phyloP scores from a whole-genome alignment of 2,113 vertebrate genomes.

The Genyomyrus donnyi region DNA sequence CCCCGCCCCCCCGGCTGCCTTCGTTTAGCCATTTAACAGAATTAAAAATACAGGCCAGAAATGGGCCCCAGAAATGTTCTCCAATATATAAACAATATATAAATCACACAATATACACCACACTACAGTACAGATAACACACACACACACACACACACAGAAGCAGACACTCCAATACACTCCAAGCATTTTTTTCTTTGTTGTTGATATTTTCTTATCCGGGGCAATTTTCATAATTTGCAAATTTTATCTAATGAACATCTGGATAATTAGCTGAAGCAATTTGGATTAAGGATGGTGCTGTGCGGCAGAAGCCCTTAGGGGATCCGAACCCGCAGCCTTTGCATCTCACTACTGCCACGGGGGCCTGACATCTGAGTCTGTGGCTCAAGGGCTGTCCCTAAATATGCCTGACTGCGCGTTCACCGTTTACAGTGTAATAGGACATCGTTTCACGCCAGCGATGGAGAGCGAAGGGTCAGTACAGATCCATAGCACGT shows the following conservation, averaged over 20 bases:
- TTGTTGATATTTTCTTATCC: slow-evolving; percentile 1
- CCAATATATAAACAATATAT: background rate
- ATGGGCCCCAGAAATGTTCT: background rate
- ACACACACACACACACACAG: background rate
- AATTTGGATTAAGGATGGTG: slow-evolving; percentile 1
- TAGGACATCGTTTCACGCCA: background rate
- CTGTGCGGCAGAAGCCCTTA: background rate
- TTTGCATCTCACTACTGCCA: background rate
- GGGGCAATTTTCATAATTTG: background rate
- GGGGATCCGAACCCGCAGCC: background rate
- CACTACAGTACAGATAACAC: background rate
- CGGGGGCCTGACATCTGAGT: background rate
- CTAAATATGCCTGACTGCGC: background rate
- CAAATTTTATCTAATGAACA: background rate
- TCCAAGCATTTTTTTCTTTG: background rate
- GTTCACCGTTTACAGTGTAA: background rate
- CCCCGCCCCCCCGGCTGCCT: background rate
- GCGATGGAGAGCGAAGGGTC: background rate
- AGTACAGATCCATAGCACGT: background rate
- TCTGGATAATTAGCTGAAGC: slow-evolving; percentile 7
- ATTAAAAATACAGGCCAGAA: background rate
- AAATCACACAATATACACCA: background rate
- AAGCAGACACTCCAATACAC: background rate
- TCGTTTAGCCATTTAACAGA: background rate
- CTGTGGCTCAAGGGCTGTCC: background rate